These are phyloP conservation scores for Siniperca undulata DNA, from an alignment of 2,797 vertebrate species.

Conservation along the genomic window DNA sequence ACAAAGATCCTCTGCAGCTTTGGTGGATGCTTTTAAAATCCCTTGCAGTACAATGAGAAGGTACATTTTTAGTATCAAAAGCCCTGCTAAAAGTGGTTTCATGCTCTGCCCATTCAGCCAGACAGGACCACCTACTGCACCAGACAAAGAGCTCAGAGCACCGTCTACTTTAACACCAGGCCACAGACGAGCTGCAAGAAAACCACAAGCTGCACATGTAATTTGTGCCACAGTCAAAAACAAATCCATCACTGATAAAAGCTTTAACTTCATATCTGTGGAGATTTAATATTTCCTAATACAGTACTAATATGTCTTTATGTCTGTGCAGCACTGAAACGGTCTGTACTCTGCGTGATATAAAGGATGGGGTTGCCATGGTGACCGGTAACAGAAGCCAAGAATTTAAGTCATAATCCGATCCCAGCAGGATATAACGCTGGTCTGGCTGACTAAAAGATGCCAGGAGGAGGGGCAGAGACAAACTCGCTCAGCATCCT, in stretches of 20 bases:
- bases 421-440: constrained; percentile 63
- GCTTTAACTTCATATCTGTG: not conserved
- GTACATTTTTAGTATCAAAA: constrained; percentile 45
- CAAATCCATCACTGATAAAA: constrained; percentile 7
- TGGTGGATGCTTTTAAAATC: constrained; percentile 3
- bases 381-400: constrained; percentile 50
- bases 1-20: constrained; percentile 16
- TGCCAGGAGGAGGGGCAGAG: constrained; percentile 36
- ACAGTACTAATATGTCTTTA: not conserved
- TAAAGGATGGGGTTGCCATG: constrained; percentile 69
- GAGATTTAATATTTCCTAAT: not conserved
- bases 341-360: constrained; percentile 23
- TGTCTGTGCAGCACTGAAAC: constrained; percentile 4
- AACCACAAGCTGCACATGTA: not conserved
- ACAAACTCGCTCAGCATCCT: constrained; percentile 14
- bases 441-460: constrained; percentile 38
- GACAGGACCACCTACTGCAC: constrained; percentile 55
- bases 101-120: constrained; percentile 34
- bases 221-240: not conserved
- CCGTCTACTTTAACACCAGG: constrained; percentile 1
- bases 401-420: constrained; percentile 77
- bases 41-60: constrained; percentile 1
- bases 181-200: not conserved
- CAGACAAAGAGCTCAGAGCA: constrained; percentile 57
- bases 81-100: constrained; percentile 43